Evolutionary conservation across 2,888 invertebrate genomes (phyloP).

Genomic region (Julus scanicus): DNA sequence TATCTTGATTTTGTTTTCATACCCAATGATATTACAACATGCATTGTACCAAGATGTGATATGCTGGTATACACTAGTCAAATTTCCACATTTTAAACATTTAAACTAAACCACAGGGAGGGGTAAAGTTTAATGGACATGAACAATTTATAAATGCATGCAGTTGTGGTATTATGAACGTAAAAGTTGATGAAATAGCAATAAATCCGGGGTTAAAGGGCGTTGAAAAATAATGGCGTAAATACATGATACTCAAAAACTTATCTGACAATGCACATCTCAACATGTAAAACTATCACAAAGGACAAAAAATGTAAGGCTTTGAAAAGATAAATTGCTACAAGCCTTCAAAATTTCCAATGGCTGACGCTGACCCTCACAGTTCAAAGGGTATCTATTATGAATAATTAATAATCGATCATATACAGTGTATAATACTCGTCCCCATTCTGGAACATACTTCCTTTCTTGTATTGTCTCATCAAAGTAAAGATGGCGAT

Average conservation of each 20-base stretch:
- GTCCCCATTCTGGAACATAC: not conserved
- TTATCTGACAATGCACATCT: not conserved
- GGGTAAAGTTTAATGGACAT: too few relatives aligned
- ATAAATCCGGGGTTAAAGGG: not conserved
- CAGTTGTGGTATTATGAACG: not conserved
- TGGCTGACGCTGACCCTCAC: not conserved
- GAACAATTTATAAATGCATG: too few relatives aligned
- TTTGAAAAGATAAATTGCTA: not conserved
- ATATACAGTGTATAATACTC: not conserved
- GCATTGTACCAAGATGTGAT: too few relatives aligned
- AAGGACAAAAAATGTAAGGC: not conserved
- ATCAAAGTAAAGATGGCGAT: not conserved
- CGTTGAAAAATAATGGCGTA: not conserved
- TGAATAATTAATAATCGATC: not conserved
- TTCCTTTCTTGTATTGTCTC: not conserved
- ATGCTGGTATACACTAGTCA: too few relatives aligned
- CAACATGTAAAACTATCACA: not conserved
- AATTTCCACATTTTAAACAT: too few relatives aligned
- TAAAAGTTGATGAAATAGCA: not conserved
- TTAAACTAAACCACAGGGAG: too few relatives aligned
- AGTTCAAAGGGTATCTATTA: not conserved
- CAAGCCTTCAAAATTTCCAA: not conserved
- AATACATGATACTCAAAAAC: not conserved
- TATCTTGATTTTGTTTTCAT: constrained; percentile 15
- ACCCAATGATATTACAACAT: not conserved